Percentiles rank a stretch among this genome's conserved stretches.
These are phyloP conservation scores for Perizoma flavofasciatum DNA, from an alignment of 2,888 invertebrate genomes.

Conservation along the genomic window DNA sequence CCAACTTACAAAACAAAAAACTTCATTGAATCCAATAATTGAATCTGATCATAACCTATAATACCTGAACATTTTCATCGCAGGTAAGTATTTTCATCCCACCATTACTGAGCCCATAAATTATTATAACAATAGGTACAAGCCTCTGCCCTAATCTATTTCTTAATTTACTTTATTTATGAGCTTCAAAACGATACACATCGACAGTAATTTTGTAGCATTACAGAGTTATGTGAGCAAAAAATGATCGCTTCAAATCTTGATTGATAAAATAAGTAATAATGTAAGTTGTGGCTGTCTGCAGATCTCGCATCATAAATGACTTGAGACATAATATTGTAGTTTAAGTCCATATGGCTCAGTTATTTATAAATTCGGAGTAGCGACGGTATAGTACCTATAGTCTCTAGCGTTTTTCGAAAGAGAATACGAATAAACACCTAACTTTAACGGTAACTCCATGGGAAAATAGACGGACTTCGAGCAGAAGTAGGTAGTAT, in stretches of 20 bases:
- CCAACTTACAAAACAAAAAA: not conserved
- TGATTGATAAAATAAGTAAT: not conserved
- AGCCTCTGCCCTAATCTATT: constrained; percentile 42
- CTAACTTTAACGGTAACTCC: too few relatives aligned
- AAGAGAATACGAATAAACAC: too few relatives aligned
- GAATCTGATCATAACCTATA: constrained; percentile 38
- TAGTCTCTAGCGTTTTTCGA: too few relatives aligned
- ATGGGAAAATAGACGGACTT: too few relatives aligned
- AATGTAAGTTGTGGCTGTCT: not conserved
- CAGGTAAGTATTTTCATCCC: constrained; percentile 37
- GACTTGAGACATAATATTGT: too few relatives aligned
- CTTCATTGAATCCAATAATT: constrained; percentile 19
- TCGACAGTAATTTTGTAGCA: constrained; percentile 47
- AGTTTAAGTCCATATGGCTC: too few relatives aligned
- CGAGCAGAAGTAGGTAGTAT: too few relatives aligned
- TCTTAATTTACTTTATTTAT: constrained; percentile 55
- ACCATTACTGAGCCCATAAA: constrained; percentile 52
- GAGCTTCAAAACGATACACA: constrained; percentile 37
- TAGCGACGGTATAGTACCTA: too few relatives aligned
- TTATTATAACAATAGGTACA: constrained; percentile 48
- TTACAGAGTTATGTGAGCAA: constrained; percentile 49
- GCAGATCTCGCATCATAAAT: not conserved
- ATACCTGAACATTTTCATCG: constrained; percentile 38
- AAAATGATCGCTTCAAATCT: constrained; percentile 41
- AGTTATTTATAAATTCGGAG: too few relatives aligned